A percentile compares a stretch with the other conserved stretches of the same genome.
Evolutionary conservation across 2,113 vertebrate species (phyloP).

Genomic region (Tyrannus savana): DNA sequence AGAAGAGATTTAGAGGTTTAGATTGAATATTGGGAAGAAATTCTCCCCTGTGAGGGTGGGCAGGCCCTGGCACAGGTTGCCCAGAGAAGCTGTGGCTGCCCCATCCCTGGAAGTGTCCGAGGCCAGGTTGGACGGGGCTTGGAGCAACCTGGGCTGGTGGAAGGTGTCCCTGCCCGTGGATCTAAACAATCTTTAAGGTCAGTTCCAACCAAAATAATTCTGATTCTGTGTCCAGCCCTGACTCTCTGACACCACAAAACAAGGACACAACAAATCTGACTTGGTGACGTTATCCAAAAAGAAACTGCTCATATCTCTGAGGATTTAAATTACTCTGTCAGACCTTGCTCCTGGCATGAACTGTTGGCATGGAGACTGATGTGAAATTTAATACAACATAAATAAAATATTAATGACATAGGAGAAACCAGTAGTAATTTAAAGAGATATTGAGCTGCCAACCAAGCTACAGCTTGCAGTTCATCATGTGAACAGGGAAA

Average conservation of each 20-base stretch:
- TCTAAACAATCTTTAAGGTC: accelerated
- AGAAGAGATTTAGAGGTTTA: neutral
- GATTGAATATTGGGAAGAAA: accelerated
- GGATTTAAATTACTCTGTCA: constrained; percentile 35
- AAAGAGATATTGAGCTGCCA: constrained; percentile 35
- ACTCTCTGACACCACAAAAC: neutral
- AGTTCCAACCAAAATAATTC: neutral
- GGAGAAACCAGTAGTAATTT: constrained; percentile 18
- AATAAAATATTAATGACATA: constrained; percentile 62
- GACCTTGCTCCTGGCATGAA: constrained; percentile 46
- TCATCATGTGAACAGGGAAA: neutral
- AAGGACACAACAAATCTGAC: neutral
- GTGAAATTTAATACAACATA: constrained; percentile 30
- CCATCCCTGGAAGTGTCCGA: neutral
- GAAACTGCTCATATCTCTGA: neutral
- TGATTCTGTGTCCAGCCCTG: neutral
- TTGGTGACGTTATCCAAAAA: neutral
- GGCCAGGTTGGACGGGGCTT: accelerated
- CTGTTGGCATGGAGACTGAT: constrained; percentile 67
- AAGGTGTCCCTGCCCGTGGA: neutral
- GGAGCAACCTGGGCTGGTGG: neutral
- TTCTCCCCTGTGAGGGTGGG: accelerated
- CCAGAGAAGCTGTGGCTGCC: neutral
- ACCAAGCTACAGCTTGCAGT: neutral
- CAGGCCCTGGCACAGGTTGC: neutral